Evolutionary conservation across 2,113 vertebrate genomes (phyloP).

Genomic region (Gopherus flavomarginatus): DNA sequence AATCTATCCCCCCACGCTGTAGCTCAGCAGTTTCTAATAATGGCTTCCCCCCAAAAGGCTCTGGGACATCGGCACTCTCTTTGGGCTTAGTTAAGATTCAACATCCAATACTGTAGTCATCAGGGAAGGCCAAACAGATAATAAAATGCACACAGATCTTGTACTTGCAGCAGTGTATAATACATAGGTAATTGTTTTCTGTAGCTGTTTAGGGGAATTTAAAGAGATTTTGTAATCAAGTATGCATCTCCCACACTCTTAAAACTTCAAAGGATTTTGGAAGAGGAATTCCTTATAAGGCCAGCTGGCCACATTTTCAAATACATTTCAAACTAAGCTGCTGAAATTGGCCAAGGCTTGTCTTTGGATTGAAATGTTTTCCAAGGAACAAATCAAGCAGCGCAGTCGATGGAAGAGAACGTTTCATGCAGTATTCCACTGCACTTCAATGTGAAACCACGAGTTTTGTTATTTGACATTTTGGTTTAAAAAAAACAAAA

Average conservation of each 20-base stretch:
- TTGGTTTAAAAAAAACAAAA: background rate
- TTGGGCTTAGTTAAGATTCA: accelerated
- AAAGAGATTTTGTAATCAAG: background rate
- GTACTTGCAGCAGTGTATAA: accelerated
- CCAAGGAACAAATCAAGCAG: slow-evolving; percentile 62
- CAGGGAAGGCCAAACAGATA: accelerated
- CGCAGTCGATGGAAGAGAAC: slow-evolving; percentile 50
- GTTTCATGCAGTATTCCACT: slow-evolving; percentile 51
- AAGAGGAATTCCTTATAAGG: background rate
- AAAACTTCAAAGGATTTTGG: background rate
- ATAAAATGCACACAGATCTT: accelerated
- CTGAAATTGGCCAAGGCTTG: slow-evolving; percentile 40
- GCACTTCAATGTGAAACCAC: slow-evolving; percentile 43
- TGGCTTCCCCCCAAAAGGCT: background rate
- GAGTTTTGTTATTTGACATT: slow-evolving; percentile 18
- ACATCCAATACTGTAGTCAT: background rate
- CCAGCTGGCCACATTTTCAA: background rate
- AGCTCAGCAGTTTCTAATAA: background rate
- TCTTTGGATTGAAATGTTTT: slow-evolving; percentile 54
- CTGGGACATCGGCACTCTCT: accelerated
- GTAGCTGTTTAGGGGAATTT: background rate
- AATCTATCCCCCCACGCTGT: accelerated
- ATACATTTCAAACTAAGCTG: slow-evolving; percentile 10
- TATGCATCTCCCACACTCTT: background rate
- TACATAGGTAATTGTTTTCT: background rate